phyloP scores from a whole-genome alignment of 2,888 invertebrate species.

The Rhamnusium bicolor region DNA sequence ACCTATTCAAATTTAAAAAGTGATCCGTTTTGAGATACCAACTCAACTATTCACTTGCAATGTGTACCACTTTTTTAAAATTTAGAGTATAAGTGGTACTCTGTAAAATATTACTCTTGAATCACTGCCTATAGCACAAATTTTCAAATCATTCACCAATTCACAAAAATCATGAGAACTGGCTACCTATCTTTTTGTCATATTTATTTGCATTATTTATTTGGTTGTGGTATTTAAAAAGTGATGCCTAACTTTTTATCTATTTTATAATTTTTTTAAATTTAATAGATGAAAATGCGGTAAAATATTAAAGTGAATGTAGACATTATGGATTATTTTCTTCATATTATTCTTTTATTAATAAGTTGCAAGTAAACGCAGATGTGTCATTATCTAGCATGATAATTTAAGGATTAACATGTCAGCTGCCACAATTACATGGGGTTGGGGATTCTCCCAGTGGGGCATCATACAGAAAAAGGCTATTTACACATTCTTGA shows the following conservation, averaged over 20 bases:
- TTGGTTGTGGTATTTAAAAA: background rate
- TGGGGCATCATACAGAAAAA: too few species aligned
- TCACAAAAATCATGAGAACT: background rate
- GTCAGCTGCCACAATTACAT: too few species aligned
- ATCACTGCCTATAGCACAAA: slow-evolving; percentile 42
- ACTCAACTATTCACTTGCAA: slow-evolving; percentile 3
- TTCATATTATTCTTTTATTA: too few species aligned
- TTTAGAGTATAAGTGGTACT: slow-evolving; percentile 3
- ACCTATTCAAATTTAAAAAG: background rate
- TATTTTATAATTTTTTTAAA: background rate
- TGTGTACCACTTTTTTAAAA: background rate
- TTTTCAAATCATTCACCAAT: background rate
- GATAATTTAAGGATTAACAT: too few species aligned
- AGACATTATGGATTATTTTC: background rate
- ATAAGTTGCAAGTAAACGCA: too few species aligned
- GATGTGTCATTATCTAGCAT: too few species aligned
- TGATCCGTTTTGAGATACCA: background rate
- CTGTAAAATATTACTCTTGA: slow-evolving; percentile 10
- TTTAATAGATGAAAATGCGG: background rate
- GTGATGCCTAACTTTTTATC: background rate
- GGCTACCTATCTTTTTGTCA: background rate
- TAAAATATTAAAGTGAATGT: background rate
- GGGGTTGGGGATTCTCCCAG: too few species aligned
- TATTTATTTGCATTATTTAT: background rate
- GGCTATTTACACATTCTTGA: too few species aligned